phyloP scores from a whole-genome alignment of 2,888 invertebrate genomes.

The Brachyptera risi region DNA sequence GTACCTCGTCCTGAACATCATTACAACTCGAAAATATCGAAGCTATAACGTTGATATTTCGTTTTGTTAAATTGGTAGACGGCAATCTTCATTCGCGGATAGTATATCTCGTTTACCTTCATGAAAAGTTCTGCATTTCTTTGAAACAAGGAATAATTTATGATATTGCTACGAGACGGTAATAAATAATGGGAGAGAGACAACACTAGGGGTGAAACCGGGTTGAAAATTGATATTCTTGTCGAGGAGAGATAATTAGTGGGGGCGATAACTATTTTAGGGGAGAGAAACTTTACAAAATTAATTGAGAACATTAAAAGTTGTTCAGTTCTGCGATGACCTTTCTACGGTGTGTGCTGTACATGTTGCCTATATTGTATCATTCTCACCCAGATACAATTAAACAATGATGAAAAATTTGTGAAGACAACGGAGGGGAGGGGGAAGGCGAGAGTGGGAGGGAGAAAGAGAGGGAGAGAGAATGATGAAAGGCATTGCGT shows the following conservation, averaged over 20 bases:
- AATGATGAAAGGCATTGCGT: slow-evolving; percentile 15
- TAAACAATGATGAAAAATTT: not conserved
- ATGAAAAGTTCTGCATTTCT: too few relatives aligned
- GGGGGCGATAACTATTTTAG: slow-evolving; percentile 17
- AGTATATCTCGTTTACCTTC: too few relatives aligned
- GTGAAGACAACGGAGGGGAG: not conserved
- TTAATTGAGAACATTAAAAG: slow-evolving; percentile 15
- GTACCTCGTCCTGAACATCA: too few relatives aligned
- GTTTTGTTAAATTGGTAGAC: too few relatives aligned
- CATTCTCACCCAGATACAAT: not conserved
- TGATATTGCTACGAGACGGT: too few relatives aligned
- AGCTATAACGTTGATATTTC: too few relatives aligned
- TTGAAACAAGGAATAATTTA: too few relatives aligned
- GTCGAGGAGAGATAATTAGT: not conserved
- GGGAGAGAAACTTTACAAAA: not conserved
- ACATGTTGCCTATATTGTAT: not conserved
- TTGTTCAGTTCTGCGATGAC: slow-evolving; percentile 13
- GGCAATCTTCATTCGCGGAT: too few relatives aligned
- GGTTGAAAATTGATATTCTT: slow-evolving; percentile 18
- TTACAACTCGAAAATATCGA: too few relatives aligned
- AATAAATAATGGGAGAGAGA: slow-evolving; percentile 3
- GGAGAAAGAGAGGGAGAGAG: too few relatives aligned
- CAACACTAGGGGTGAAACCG: not conserved
- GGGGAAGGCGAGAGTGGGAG: not conserved
- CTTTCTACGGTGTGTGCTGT: not conserved